A percentile compares a stretch with the other conserved stretches of the same genome.
Evolutionary conservation across 2,888 invertebrate genomes (phyloP).

Genomic region (Volucella inflata): DNA sequence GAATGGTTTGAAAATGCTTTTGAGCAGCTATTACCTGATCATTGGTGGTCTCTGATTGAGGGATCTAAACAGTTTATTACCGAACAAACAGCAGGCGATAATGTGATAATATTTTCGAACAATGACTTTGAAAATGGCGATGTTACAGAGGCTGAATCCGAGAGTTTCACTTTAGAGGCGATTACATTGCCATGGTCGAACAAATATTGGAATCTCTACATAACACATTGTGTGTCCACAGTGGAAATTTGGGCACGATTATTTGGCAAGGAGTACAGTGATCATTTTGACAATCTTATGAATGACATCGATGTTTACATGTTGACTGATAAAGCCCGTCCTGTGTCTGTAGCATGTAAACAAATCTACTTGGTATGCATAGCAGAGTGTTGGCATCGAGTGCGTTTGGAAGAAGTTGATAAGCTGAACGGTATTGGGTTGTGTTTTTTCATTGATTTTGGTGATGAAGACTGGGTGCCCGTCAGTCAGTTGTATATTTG

Average conservation of each 20-base stretch:
- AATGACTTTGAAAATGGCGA: slow-evolving; percentile 75
- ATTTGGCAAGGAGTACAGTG: slow-evolving; percentile 87
- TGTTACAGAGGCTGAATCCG: slow-evolving; percentile 18
- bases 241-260: slow-evolving; percentile 88
- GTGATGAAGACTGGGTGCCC: slow-evolving; percentile 87
- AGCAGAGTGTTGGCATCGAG: slow-evolving; percentile 86
- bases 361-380: slow-evolving; percentile 82
- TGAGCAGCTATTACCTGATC: slow-evolving; percentile 87
- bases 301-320: slow-evolving; percentile 85
- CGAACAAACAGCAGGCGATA: slow-evolving; percentile 80
- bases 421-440: slow-evolving; percentile 83
- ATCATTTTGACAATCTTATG: slow-evolving; percentile 84
- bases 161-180: slow-evolving; percentile 73
- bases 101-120: slow-evolving; percentile 81
- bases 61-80: slow-evolving; percentile 85
- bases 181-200: slow-evolving; percentile 79
- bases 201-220: slow-evolving; percentile 85
- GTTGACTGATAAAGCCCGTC: slow-evolving; percentile 78
- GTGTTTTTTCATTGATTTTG: slow-evolving; percentile 90
- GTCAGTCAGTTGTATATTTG: slow-evolving; percentile 86
- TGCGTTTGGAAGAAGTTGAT: slow-evolving; percentile 85
- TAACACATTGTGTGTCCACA: slow-evolving; percentile 86
- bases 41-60: slow-evolving; percentile 88
- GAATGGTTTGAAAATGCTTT: slow-evolving; percentile 86
- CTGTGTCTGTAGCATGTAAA: slow-evolving; percentile 77